These are phyloP conservation scores for Fragum fragum DNA, from an alignment of 2,888 invertebrate species.

Conservation along the genomic window DNA sequence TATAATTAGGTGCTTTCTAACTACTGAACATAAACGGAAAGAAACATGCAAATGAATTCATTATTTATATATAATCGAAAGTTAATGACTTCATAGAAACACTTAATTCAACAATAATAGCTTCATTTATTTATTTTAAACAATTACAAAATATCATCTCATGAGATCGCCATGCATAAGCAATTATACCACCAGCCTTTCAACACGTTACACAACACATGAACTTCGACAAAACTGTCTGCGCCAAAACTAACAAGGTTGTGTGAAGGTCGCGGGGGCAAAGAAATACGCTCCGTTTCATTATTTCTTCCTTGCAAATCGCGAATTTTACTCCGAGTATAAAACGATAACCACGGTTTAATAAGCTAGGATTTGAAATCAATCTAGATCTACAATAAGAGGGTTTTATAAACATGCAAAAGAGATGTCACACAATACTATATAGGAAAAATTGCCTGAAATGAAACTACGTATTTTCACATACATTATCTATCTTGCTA, in stretches of 20 bases:
- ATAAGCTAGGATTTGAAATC: background rate
- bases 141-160: background rate
- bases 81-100: background rate
- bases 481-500: constrained; percentile 21
- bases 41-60: constrained; percentile 6
- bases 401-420: constrained; percentile 21
- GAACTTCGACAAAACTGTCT: constrained; percentile 20
- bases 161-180: constrained; percentile 38
- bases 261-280: constrained; percentile 59
- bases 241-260: constrained; percentile 30
- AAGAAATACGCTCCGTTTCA: constrained; percentile 34
- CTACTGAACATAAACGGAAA: background rate
- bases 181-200: constrained; percentile 57
- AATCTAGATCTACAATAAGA: background rate
- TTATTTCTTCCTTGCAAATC: background rate
- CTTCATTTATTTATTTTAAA: background rate
- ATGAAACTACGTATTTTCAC: constrained; percentile 3
- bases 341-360: constrained; percentile 37
- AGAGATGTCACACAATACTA: constrained; percentile 16
- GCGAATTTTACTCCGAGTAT: constrained; percentile 4
- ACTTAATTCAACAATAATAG: background rate
- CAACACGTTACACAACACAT: constrained; percentile 31
- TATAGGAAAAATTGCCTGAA: constrained; percentile 16
- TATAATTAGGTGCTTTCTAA: constrained; percentile 5
- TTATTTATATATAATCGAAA: background rate